These are phyloP conservation scores for Bemisia tabaci DNA, from an alignment of 1,140 invertebrate species.

Conservation along the genomic window DNA sequence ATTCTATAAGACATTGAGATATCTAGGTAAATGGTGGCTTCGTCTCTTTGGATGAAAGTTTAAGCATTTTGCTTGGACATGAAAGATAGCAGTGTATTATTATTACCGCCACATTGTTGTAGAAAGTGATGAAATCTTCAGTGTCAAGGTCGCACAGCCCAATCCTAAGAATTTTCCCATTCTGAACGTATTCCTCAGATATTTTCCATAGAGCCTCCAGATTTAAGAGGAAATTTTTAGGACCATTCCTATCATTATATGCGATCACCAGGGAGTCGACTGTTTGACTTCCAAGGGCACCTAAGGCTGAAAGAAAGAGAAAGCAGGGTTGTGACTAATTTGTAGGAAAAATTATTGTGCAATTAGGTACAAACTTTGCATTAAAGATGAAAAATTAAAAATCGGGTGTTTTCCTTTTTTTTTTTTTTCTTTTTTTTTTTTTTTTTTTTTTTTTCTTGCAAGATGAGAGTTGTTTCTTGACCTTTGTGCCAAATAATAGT, in stretches of 20 bases:
- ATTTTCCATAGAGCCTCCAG: slow-evolving; percentile 57
- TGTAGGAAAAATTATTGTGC: too few species aligned
- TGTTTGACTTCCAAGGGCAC: slow-evolving; percentile 42
- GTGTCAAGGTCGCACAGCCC: slow-evolving; percentile 85
- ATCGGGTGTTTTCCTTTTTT: too few species aligned
- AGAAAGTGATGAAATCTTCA: slow-evolving; percentile 55
- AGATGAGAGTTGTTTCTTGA: too few species aligned
- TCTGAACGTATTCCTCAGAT: slow-evolving; percentile 51
- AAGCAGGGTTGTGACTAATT: neutral
- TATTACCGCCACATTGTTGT: slow-evolving; percentile 55
- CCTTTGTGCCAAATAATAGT: too few species aligned
- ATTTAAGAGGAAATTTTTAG: slow-evolving; percentile 31
- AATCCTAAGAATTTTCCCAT: slow-evolving; percentile 51
- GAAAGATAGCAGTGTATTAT: neutral
- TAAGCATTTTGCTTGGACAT: too few species aligned
- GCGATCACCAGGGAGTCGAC: slow-evolving; percentile 64
- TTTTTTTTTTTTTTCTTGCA: too few species aligned
- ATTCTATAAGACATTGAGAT: too few species aligned
- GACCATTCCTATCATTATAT: slow-evolving; percentile 30
- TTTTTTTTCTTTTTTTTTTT: too few species aligned
- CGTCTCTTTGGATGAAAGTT: too few species aligned
- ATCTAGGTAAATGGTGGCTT: too few species aligned
- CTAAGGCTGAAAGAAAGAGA: slow-evolving; percentile 41
- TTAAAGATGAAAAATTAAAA: too few species aligned
- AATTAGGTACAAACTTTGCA: too few species aligned